Base-by-base conservation (phyloP, 2,888 invertebrate genomes). In the Nomada hirtipes region DNA sequence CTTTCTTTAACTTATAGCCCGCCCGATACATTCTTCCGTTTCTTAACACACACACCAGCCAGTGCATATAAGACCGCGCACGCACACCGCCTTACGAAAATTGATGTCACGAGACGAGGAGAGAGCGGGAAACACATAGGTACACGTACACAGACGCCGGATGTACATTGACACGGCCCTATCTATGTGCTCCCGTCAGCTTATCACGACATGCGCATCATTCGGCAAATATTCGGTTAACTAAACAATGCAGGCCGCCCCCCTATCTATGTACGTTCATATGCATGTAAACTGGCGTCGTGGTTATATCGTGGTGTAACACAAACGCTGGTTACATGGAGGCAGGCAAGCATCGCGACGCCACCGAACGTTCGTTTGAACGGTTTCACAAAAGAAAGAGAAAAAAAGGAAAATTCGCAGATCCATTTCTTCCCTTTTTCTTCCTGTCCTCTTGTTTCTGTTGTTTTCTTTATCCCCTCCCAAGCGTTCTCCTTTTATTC, bases 161-260 rank as follows among this genome's bases (percentile, higher is more conserved):
- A 85, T 83, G 85, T 79, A 80, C 85, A 83, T 79, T 77, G 76
- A 85, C 77, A 83, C 83, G 68, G 44, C 52, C 26, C 61, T 74
- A 42, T 74, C 69, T 71, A 77, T 74, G 82, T 69, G 81, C 83
- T 79, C 81, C 68, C 82, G 85, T 80, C 84, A 78, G 87, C 84
- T 87, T 86, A 88, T 88, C 88, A 81, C 83, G 88, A 83, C 89
- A 85, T 86, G 90, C 89, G 90, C 89, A 89, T 88, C 84, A 77
- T 85, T 82, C 83, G 83, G 73, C 88, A 88, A 90, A 90, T 90
- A 89, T 90, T 90, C 85, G 86, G 85, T 89, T 87, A 87, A 86
- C 87, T 86, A 87, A 89, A 87, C 86, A 85, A 83, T 77, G 82
- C 79, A 79, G 79, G 72, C 72, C 59, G 64, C 18, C 78, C 53